A percentile compares a stretch with the other conserved stretches of the same genome.
Evolutionary conservation across 1,140 invertebrate species (phyloP).

Genomic region (Dreissena polymorpha): DNA sequence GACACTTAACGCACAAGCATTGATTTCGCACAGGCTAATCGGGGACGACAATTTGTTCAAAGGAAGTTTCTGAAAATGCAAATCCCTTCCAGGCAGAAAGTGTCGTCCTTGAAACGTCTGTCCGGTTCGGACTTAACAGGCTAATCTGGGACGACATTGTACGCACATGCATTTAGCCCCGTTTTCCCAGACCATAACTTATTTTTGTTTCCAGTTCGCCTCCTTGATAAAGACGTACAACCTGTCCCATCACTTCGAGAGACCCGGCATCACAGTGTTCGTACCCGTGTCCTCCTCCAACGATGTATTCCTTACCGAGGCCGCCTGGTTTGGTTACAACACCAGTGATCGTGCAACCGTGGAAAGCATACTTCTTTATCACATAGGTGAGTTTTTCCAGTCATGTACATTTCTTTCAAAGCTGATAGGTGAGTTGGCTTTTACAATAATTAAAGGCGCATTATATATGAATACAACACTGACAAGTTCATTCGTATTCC

Average conservation of each 20-base stretch:
- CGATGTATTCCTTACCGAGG: conserved; percentile 11
- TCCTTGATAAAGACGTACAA: conserved; percentile 13
- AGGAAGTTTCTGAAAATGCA: background rate
- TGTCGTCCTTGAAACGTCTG: background rate
- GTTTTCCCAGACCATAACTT: background rate
- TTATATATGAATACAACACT: background rate
- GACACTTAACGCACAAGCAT: no score
- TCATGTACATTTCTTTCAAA: no score
- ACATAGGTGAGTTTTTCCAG: conserved; percentile 53
- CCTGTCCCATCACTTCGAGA: conserved; percentile 26
- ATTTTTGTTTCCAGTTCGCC: conserved; percentile 43
- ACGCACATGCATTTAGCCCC: background rate
- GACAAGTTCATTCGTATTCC: background rate
- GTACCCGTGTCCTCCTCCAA: conserved; percentile 28
- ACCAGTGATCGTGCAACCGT: conserved; percentile 43
- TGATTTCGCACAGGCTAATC: background rate
- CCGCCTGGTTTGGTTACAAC: conserved; percentile 52
- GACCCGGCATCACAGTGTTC: conserved; percentile 33
- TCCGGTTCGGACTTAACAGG: background rate
- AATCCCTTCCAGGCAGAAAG: background rate
- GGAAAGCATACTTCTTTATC: conserved; percentile 53
- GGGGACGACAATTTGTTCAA: background rate
- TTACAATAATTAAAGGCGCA: background rate
- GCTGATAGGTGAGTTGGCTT: no score
- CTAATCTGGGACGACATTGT: background rate